Evolutionary conservation across 37 sponge, comb jelly and placozoan genomes (phyloP), one percentile per base, ranked within the genome.

Genomic region (Halichondria panicea): DNA sequence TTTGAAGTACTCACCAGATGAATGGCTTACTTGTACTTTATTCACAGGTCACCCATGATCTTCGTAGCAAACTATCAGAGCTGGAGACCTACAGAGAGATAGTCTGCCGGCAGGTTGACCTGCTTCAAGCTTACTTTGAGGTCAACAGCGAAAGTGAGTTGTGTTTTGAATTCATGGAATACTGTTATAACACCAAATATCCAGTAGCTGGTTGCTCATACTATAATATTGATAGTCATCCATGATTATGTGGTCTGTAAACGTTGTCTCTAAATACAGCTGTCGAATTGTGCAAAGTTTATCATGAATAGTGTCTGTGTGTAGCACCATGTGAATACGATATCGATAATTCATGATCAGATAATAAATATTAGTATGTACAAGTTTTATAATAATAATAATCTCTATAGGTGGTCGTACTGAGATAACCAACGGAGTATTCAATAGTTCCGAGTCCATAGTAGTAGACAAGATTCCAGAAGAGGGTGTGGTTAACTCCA

Each of bases 71-170:
- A 45, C 46, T 91, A 19, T 66, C 82, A 36, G 93, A 92, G 79
- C 40, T 92, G 35, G 88, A 88, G 34, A 92, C 93, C 3, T 92
- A 83, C 72, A 57, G 93, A 45, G 85, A 88, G 64, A 84, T 92
- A 44, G 71, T 88, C 18, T 88, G 89, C 66, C 40, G 84, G 43
- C 93, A 92, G 79, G 70, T 92, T 48, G 93, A 92, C 55, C 45
- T 50, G 3, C 61, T 92, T 13, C 93, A 88, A 35, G 79, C 45
- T 0, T 92, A 81, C 74, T 84, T 84, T 77, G 91, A 91, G 31
- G 11, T 76, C 32, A 43, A 60, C 2, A 60, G 53, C 4, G 81
- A 70, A 74, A 54, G 55, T 55, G n/a, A 63, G 65, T 30, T n/a
- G n/a, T n/a, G n/a, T n/a, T n/a, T n/a, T n/a, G n/a, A n/a, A n/a